Base-by-base conservation (phyloP, 2,797 vertebrate genomes). In the Manis pentadactyla region DNA sequence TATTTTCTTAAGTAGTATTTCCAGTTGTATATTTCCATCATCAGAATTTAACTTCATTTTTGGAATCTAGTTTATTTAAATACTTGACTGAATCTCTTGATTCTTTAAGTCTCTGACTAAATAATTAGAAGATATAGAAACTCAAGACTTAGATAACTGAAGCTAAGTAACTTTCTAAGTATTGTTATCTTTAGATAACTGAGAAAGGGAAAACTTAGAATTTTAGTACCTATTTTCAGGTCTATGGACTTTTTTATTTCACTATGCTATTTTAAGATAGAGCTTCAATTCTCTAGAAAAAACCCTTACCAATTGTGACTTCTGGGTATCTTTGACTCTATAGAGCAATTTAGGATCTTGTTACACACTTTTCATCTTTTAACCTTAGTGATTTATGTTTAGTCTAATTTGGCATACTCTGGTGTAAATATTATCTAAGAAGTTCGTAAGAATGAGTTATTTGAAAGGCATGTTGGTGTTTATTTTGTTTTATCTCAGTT, bases 41-140 rank as follows among this genome's bases (percentile, higher is more conserved):
- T 95, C 39, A 91, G 63, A 69, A 31, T 92, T 93, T 92, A 90
- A 31, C 64, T 88, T 94, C 31, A 71, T 87, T 75, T 87, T 88
- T 83, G 8, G 49, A 87, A 39, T 93, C 59, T 66, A 49, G 6
- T 68, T 87, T 94, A 49, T 95, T 82, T 13, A 77, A 78, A 37
- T 73, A 63, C 34, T 96, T 92, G 15, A 82, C 42, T 63, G n/a
- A 90, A 37, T 92, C 46, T 94, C 75, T 94, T 87, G 12, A 13
- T 79, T 88, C 25, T 96, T 92, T 53, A 73, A 7, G 83, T 95
- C 95, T 95, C 55, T 92, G 39, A 79, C 11, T 59, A 75, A 95
- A 95, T 79, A 34, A 46, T 37, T 64, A 53, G 46, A 89, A 53
- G 39, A 86, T 34, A 83, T 21, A 57, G 69, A 82, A 69, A 46